Evolutionary conservation across 2,113 vertebrate species (phyloP).

Genomic region (Cottus gobio): DNA sequence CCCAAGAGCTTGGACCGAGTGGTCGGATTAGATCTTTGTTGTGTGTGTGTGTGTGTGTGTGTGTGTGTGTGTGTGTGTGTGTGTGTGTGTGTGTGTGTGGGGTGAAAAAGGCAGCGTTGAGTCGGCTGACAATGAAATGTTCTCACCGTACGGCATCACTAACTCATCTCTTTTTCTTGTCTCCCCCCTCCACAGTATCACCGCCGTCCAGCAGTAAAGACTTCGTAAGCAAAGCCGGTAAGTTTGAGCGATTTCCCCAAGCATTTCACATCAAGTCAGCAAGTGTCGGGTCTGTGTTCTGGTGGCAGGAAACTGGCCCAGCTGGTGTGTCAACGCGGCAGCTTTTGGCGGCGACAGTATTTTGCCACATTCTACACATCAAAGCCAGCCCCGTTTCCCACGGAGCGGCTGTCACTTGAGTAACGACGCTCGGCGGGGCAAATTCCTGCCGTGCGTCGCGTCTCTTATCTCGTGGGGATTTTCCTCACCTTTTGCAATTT

Average conservation of each 20-base stretch:
- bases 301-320: slow-evolving; percentile 24
- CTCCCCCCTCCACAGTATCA: slow-evolving; percentile 10
- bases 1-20: slow-evolving; percentile 70
- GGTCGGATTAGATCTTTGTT: slow-evolving; percentile 72
- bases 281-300: background rate
- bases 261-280: background rate
- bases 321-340: slow-evolving; percentile 29
- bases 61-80: too few species aligned
- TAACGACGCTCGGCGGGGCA: background rate
- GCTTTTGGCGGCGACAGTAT: background rate
- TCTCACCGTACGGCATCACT: slow-evolving; percentile 56
- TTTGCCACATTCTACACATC: slow-evolving; percentile 4
- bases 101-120: slow-evolving; percentile 47
- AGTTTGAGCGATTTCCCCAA: slow-evolving; percentile 29
- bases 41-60: background rate
- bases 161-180: background rate
- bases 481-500: too few species aligned
- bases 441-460: slow-evolving; percentile 43
- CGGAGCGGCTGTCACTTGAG: background rate
- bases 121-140: slow-evolving; percentile 69
- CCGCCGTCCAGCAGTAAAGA: slow-evolving; percentile 16
- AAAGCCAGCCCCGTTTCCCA: background rate
- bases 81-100: background rate
- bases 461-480: slow-evolving; percentile 1
- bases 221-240: slow-evolving; percentile 62